These are phyloP conservation scores for Daubentonia madagascariensis DNA, from an alignment of 2,113 vertebrate genomes.

Conservation along the genomic window DNA sequence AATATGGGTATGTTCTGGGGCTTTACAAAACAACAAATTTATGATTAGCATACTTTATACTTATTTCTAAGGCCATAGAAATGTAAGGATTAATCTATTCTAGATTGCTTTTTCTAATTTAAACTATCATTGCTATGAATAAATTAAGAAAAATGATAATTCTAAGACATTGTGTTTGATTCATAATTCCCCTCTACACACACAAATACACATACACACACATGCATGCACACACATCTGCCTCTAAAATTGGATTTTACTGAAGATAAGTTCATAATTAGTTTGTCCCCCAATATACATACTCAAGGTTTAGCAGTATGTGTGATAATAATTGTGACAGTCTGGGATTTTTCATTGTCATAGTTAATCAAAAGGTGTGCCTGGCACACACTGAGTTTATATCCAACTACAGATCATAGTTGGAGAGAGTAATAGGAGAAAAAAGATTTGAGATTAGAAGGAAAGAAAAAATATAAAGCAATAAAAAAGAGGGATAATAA, in stretches of 20 bases:
- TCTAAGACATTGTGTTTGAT: neutral
- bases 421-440: neutral
- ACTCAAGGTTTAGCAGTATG: neutral
- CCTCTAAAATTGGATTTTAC: neutral
- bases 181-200: neutral
- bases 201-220: neutral
- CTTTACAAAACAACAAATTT: neutral
- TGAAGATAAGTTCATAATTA: neutral
- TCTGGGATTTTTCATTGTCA: neutral
- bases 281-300: neutral
- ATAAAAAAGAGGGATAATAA: neutral
- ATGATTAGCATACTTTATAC: neutral
- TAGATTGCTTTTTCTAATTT: neutral
- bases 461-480: neutral
- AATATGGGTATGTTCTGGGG: neutral
- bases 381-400: no score
- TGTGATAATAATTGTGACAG: neutral
- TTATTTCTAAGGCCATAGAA: neutral
- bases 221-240: neutral
- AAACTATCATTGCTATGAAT: neutral
- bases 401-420: neutral
- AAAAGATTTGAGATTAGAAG: neutral
- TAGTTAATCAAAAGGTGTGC: neutral
- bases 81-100: neutral
- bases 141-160: neutral